Evolutionary conservation across 2,888 invertebrate genomes (phyloP).

Genomic region (Idaea dimidiata): DNA sequence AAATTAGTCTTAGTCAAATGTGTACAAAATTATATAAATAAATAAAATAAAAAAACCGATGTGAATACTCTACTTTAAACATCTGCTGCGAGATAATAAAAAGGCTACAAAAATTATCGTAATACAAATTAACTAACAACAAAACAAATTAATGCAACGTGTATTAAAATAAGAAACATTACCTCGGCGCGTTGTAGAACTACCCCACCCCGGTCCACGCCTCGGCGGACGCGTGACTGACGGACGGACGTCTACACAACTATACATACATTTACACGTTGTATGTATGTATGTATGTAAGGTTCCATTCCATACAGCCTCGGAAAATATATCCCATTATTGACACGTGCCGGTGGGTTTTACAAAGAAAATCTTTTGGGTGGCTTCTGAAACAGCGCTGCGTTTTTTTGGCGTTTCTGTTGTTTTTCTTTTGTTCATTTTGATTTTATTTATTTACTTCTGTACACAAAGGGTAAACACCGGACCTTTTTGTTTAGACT

Average conservation of each 20-base stretch:
- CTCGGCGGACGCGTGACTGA: constrained; percentile 62
- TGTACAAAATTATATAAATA: too few relatives aligned
- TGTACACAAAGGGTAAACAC: too few relatives aligned
- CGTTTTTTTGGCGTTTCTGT: not conserved
- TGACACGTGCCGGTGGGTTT: constrained; percentile 16
- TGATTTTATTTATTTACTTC: not conserved
- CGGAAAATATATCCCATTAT: constrained; percentile 8
- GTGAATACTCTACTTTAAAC: too few relatives aligned
- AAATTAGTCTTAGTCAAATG: too few relatives aligned
- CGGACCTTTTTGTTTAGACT: too few relatives aligned
- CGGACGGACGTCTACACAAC: constrained; percentile 60
- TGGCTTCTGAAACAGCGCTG: not conserved
- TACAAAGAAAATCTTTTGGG: constrained; percentile 3
- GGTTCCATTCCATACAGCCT: constrained; percentile 1
- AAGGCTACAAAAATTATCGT: too few relatives aligned
- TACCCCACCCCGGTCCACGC: constrained; percentile 43
- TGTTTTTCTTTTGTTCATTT: not conserved
- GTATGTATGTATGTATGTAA: constrained; percentile 10
- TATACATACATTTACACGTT: constrained; percentile 27
- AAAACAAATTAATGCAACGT: too few relatives aligned
- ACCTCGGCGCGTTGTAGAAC: constrained; percentile 31
- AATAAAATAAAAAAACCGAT: too few relatives aligned
- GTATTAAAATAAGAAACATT: not conserved
- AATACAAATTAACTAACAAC: too few relatives aligned
- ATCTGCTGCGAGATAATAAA: too few relatives aligned